Conservation (phyloP, 2,888 invertebrate species). For the Caenorhabditis macrosperma region DNA sequence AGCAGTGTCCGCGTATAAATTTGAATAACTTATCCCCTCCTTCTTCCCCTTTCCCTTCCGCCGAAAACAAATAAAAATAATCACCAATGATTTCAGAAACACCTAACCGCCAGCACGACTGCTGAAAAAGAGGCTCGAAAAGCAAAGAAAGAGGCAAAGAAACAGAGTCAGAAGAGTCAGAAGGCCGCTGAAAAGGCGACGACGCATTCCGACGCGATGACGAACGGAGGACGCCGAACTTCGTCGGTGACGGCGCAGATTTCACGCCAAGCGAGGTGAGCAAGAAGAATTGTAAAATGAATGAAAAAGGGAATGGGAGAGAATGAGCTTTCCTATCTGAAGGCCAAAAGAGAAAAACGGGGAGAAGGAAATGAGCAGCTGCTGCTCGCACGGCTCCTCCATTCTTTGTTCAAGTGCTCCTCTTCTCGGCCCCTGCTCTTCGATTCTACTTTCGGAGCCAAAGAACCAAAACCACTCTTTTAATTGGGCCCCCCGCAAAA, state of each 20-base stretch:
- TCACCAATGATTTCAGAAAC: slow-evolving; percentile 37
- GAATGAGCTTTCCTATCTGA: slow-evolving; percentile 23
- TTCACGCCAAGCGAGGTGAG: slow-evolving; percentile 61
- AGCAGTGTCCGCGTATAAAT: slow-evolving; percentile 45
- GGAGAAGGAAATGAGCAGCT: slow-evolving; percentile 29
- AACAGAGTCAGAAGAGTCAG: slow-evolving; percentile 4
- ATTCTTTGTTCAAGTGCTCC: slow-evolving; percentile 36
- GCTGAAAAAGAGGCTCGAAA: slow-evolving; percentile 30
- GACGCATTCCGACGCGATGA: slow-evolving; percentile 45
- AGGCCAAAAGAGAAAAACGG: slow-evolving; percentile 5
- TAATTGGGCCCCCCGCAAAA: neutral
- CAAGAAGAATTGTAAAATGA: neutral
- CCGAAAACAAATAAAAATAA: neutral
- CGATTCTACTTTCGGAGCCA: neutral
- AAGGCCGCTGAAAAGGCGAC: slow-evolving; percentile 25
- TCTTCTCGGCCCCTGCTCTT: slow-evolving; percentile 8
- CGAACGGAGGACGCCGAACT: slow-evolving; percentile 50
- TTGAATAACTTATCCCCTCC: slow-evolving; percentile 22
- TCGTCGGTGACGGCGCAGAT: slow-evolving; percentile 68
- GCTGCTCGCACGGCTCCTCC: neutral
- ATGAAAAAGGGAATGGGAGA: neutral
- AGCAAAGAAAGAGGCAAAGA: slow-evolving; percentile 31
- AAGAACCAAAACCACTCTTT: neutral
- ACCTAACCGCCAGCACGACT: slow-evolving; percentile 38
- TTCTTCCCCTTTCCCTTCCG: slow-evolving; percentile 1